phyloP scores from a whole-genome alignment of 2,113 vertebrate genomes.

The Rostratula benghalensis region DNA sequence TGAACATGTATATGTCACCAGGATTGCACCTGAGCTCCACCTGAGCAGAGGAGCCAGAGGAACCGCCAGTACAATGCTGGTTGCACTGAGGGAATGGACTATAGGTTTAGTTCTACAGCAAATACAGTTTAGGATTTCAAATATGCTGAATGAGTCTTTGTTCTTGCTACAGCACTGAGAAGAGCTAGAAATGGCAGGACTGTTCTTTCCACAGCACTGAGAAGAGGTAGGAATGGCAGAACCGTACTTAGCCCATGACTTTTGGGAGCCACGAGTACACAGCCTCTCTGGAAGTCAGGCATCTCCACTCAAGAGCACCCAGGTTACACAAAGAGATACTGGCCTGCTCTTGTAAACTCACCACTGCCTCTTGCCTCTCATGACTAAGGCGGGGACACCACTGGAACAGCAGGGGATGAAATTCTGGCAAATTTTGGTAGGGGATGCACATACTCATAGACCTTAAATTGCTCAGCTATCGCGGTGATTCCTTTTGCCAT shows the following conservation, averaged over 20 bases:
- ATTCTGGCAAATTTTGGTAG: not conserved
- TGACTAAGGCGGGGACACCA: not conserved
- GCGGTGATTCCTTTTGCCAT: not conserved
- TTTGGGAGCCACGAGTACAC: not conserved
- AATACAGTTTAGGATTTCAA: not conserved
- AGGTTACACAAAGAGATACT: not conserved
- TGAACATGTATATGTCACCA: not conserved
- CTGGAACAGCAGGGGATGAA: not conserved
- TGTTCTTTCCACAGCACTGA: not conserved
- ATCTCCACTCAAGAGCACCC: not conserved
- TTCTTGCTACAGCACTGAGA: not conserved
- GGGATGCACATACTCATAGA: not conserved
- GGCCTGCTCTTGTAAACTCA: not conserved
- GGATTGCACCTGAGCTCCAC: rapidly evolving
- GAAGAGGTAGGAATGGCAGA: not conserved
- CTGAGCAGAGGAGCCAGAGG: not conserved
- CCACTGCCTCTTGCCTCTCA: not conserved
- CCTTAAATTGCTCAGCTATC: rapidly evolving
- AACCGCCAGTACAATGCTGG: rapidly evolving
- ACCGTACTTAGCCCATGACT: not conserved
- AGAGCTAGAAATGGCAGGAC: not conserved
- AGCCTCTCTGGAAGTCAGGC: rapidly evolving
- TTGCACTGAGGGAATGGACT: not conserved
- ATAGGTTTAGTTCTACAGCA: not conserved
- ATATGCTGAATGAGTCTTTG: not conserved